Evolutionary conservation across 1,140 invertebrate genomes (phyloP), one percentile per base, ranked within the genome.

Genomic region (Nebria ingens): DNA sequence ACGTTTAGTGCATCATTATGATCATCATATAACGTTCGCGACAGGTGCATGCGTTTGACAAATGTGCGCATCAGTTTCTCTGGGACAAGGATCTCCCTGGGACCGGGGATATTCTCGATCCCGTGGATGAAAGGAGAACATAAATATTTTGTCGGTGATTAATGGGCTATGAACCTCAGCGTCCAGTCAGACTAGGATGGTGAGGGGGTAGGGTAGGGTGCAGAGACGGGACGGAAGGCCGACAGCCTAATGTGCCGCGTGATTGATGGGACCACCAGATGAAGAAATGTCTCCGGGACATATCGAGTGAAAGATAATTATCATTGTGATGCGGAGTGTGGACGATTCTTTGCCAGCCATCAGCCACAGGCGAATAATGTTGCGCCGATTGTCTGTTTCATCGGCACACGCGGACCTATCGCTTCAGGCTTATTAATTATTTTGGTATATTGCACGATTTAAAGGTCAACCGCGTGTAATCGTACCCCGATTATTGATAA

Each of bases 261-360:
- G 65, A 67, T 67, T 67, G 64, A 67, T 67, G 65, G 63, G 65
- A 65, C 65, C 65, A 67, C 65, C 65, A 65, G 63, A 67, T 65
- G 61, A 65, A 65, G 65, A 64, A 67, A 65, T 62, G 62, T 67
- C 58, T 61, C 61, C 61, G 54, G 61, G 62, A 64, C 62, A 62
- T 62, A 61, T 64, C 64, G 64, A 61, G 62, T 61, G 62, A 55
- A 56, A 59, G 62, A 65, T 65, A 62, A 64, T 64, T 65, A 61
- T 65, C 61, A 52, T 64, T 64, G 40, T 45, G 40, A 4, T 12
- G 6, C 9, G 6, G 40, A 11, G 17, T 45, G 17, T 45, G 9
- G 9, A 17, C 17, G 40, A 12, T 9, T 45, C 9, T 45, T 3
- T 45, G 40, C n/a, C n/a, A n/a, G n/a, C n/a, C n/a, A n/a, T n/a